phyloP scores from a whole-genome alignment of 2,113 vertebrate species.

The Pseudonaja textilis region DNA sequence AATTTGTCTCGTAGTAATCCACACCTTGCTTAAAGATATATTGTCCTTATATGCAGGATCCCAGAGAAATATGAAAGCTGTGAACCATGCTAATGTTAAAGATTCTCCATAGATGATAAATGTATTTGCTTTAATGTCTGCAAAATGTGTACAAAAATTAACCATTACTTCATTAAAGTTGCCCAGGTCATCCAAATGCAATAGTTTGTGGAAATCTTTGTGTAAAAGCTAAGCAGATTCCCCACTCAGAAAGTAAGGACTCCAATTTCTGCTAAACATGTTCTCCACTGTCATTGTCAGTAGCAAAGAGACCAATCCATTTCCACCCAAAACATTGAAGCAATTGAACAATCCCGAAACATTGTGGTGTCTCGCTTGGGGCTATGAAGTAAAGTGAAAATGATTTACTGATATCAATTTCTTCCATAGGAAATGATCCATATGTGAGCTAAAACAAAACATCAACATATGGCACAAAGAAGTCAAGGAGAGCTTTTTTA shows the following conservation, averaged over 20 bases:
- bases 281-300: neutral
- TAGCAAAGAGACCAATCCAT: neutral
- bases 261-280: neutral
- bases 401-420: neutral
- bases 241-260: neutral
- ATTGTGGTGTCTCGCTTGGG: neutral
- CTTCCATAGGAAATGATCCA: neutral
- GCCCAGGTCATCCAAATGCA: too few relatives aligned
- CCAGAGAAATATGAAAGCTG: neutral
- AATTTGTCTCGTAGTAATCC: neutral
- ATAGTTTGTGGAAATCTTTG: neutral
- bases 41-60: neutral
- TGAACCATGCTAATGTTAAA: neutral
- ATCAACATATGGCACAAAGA: too few relatives aligned
- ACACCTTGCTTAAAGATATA: neutral
- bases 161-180: too few relatives aligned
- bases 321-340: neutral
- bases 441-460: neutral
- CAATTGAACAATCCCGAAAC: neutral
- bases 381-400: neutral
- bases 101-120: conserved; percentile 1
- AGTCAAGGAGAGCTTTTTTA: too few relatives aligned
- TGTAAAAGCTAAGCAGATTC: neutral
- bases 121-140: neutral
- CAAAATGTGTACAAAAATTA: neutral